These are phyloP conservation scores for Vanessa cardui DNA, from an alignment of 2,888 invertebrate species.

Conservation along the genomic window DNA sequence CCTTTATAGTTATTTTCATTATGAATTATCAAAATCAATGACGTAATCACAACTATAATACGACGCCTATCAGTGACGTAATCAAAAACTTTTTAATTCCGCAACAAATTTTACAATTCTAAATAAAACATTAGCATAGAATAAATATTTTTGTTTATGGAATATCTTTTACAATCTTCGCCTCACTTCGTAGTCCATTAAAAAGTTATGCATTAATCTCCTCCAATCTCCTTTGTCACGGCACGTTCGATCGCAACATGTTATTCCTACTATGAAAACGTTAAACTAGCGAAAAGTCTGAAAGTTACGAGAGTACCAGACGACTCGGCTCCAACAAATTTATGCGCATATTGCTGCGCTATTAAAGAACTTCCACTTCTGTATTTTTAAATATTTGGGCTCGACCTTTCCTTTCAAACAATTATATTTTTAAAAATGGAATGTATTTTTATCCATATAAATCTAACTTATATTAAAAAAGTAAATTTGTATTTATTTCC, in stretches of 20 bases:
- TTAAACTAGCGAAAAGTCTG: constrained; percentile 28
- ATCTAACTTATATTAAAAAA: too few relatives aligned
- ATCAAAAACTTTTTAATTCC: not conserved
- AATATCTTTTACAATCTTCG: not conserved
- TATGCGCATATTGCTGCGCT: constrained; percentile 67
- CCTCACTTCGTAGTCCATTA: constrained; percentile 3
- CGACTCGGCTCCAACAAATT: constrained; percentile 52
- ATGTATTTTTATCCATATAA: too few relatives aligned
- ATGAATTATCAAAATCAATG: too few relatives aligned
- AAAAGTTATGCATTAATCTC: constrained; percentile 3
- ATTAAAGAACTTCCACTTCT: constrained; percentile 23
- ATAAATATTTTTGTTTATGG: too few relatives aligned
- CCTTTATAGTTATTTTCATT: too few relatives aligned
- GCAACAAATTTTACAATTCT: too few relatives aligned
- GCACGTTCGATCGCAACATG: constrained; percentile 8
- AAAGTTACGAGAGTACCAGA: constrained; percentile 40
- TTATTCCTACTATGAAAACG: constrained; percentile 30
- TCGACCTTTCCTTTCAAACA: not conserved
- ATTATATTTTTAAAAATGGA: not conserved
- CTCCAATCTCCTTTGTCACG: not conserved
- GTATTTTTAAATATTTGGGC: constrained; percentile 8
- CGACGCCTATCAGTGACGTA: not conserved
- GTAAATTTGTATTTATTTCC: too few relatives aligned
- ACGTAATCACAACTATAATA: too few relatives aligned
- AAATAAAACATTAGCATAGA: too few relatives aligned